Conservation (phyloP, 2,113 vertebrate species). For the Oxyura jamaicensis region DNA sequence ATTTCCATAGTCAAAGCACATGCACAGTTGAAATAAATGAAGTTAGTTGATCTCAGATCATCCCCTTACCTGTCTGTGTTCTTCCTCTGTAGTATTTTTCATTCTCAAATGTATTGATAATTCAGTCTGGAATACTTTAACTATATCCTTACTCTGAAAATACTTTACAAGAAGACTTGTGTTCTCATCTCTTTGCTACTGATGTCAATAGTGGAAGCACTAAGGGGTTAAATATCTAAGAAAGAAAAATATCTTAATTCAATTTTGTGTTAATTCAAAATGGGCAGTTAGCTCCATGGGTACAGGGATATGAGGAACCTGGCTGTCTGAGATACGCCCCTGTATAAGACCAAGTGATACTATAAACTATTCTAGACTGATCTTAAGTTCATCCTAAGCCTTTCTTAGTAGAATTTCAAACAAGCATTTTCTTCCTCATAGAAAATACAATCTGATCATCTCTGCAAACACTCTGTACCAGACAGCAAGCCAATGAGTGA, state of each 20-base stretch:
- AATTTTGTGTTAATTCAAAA: neutral
- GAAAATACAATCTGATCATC: neutral
- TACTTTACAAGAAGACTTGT: neutral
- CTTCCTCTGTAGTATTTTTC: neutral
- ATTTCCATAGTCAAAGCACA: neutral
- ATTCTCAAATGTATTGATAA: neutral
- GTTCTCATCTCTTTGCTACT: neutral
- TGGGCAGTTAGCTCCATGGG: neutral
- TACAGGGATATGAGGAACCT: neutral
- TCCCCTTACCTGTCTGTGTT: neutral
- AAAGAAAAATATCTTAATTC: neutral
- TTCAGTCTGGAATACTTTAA: neutral
- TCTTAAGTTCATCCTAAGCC: neutral
- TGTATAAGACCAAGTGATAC: neutral
- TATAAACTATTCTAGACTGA: neutral
- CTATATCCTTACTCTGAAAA: neutral
- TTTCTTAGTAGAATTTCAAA: neutral
- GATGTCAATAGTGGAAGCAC: neutral
- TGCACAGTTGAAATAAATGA: neutral
- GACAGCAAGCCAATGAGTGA: neutral
- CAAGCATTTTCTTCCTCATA: neutral
- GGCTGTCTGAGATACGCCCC: neutral
- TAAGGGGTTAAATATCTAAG: neutral
- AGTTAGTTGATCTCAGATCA: neutral
- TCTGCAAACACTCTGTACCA: neutral